Conservation (phyloP, 2,797 vertebrate species). For the Oophaga sylvatica region DNA sequence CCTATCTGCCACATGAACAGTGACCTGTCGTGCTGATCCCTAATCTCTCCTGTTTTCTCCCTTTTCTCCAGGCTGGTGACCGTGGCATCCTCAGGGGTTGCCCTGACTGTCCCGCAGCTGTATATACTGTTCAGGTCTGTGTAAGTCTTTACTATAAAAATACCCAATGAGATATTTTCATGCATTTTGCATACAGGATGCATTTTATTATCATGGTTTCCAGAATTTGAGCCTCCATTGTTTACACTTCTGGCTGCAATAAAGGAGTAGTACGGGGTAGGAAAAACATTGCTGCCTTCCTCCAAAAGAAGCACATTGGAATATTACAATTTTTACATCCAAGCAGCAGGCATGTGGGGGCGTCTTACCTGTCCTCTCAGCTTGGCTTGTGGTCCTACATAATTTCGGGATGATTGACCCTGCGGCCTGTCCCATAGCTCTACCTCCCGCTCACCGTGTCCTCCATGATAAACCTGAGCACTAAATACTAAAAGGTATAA, state of each 20-base stretch:
- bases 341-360: not conserved
- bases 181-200: too few relatives aligned
- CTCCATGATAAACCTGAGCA: slow-evolving; percentile 27
- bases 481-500: slow-evolving; percentile 49
- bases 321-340: too few relatives aligned
- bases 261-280: too few relatives aligned
- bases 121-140: slow-evolving; percentile 65
- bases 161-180: too few relatives aligned
- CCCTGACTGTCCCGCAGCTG: slow-evolving; percentile 59
- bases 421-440: slow-evolving; percentile 59
- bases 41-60: not conserved
- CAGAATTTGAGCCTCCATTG: too few relatives aligned
- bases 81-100: slow-evolving; percentile 33
- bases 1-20: not conserved
- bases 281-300: too few relatives aligned
- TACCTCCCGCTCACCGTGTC: slow-evolving; percentile 32
- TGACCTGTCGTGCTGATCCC: not conserved
- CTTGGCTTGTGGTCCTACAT: not conserved
- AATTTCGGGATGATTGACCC: not conserved
- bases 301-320: too few relatives aligned
- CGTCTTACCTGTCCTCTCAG: slow-evolving; percentile 25
- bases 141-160: not conserved
- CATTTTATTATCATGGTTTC: too few relatives aligned
- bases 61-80: slow-evolving; percentile 58
- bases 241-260: too few relatives aligned